Evolutionary conservation across 2,888 invertebrate species (phyloP).

Genomic region (Euclidia mi): DNA sequence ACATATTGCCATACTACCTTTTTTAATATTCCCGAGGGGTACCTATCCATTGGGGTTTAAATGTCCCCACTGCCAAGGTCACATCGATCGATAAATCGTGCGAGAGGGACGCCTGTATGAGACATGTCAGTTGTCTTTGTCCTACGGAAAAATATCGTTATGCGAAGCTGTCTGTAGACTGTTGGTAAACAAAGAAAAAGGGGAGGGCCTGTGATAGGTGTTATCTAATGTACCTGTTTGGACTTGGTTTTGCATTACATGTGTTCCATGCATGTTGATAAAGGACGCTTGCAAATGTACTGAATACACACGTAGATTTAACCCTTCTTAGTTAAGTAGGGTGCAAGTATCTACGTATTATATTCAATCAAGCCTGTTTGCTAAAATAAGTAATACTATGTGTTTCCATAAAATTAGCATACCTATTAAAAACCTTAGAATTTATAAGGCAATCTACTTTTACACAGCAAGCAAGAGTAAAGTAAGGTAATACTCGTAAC

Average conservation of each 20-base stretch:
- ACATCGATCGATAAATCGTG: constrained; percentile 74
- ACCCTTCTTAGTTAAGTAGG: too few species aligned
- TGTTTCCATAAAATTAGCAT: too few species aligned
- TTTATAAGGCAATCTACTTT: too few species aligned
- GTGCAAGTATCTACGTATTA: too few species aligned
- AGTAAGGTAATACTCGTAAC: background rate
- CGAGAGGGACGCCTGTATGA: constrained; percentile 60
- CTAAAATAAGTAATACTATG: background rate
- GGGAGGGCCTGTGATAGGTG: constrained; percentile 24
- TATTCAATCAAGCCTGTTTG: too few species aligned
- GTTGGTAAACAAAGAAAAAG: constrained; percentile 70
- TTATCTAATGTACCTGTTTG: constrained; percentile 17
- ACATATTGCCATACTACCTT: constrained; percentile 25
- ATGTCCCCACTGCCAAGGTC: constrained; percentile 82
- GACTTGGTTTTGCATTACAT: too few species aligned
- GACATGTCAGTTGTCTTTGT: constrained; percentile 51
- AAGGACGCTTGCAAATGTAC: too few species aligned
- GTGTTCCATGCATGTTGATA: too few species aligned
- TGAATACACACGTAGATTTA: too few species aligned
- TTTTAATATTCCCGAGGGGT: constrained; percentile 37
- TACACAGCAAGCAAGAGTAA: background rate
- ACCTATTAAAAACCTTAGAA: too few species aligned
- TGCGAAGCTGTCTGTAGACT: constrained; percentile 53
- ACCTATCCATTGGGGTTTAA: constrained; percentile 55
- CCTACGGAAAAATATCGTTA: constrained; percentile 42